Base-by-base conservation (phyloP, 2,888 invertebrate genomes). In the Drosophila eohydei region DNA sequence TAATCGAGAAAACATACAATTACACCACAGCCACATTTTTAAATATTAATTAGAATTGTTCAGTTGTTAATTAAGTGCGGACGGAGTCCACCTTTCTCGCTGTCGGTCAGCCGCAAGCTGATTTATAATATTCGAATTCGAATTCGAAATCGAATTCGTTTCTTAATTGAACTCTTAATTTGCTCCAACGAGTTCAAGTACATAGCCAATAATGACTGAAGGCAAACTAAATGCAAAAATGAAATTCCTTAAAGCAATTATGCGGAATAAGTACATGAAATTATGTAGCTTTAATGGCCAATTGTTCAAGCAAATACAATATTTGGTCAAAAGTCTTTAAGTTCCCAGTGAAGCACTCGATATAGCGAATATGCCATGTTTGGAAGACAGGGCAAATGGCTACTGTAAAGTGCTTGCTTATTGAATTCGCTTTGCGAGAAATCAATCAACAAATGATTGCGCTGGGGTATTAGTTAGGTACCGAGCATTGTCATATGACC, bases 371-470 rank as follows among this genome's bases (percentile, higher is more conserved):
- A 51, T 69, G 72, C 57, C 58, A 28, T 36, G 54, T 43, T 34
- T 46, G 34, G 46, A 12, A 38, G 67, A 46, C 61, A 65, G 66
- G 55, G 64, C 60, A 61, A 67, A 80, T 72, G 26, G 90, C 90
- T 88, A 88, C 90, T 82, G 88, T 81, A 78, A 66, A 76, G 67
- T 74, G 77, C 8, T 61, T 70, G 40, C 73, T 80, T 71, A 83
- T 77, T 83, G 70, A 86, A 73, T 88, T 76, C 69, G 61, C 61
- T 68, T 50, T 38, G 81, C 64, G 57, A 71, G 83, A 84, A 84
- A 89, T 89, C 84, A 89, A 88, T 84, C 84, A 89, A 65, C 86
- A 74, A 85, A 73, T 71, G 61, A 56, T 64, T 67, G 72, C 64
- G 72, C 64, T 56, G 57, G 51, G 60, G 66, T 50, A 78, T 78